phyloP scores from a whole-genome alignment of 2,797 vertebrate species.

The Gila robusta region DNA sequence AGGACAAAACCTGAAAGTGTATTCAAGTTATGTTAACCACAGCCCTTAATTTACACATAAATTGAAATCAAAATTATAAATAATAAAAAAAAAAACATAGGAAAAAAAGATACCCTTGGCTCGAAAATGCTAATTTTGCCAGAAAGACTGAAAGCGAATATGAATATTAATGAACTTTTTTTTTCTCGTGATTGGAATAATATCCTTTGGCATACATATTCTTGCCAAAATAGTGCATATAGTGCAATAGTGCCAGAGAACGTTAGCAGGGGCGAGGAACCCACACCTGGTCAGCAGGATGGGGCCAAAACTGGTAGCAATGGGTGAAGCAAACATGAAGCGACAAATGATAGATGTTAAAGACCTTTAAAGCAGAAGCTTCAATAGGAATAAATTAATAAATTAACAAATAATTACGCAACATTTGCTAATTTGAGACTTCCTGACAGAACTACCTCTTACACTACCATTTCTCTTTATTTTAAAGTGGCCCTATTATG shows the following conservation, averaged over 20 bases:
- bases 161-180: background rate
- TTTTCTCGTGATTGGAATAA: background rate
- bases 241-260: slow-evolving; percentile 5
- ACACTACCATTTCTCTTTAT: background rate
- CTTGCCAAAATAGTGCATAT: slow-evolving; percentile 1
- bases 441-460: background rate
- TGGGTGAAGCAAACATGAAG: background rate
- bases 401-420: background rate
- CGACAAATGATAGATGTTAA: background rate
- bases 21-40: background rate
- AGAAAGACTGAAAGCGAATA: background rate
- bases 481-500: background rate
- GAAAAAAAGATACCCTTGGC: background rate
- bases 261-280: background rate
- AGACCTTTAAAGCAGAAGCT: background rate
- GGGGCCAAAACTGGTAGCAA: background rate
- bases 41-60: background rate
- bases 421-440: background rate
- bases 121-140: background rate
- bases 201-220: background rate
- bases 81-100: background rate
- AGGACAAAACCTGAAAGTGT: background rate
- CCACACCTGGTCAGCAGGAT: background rate
- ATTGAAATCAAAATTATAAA: background rate
- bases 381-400: background rate